Evolutionary conservation across 2,113 vertebrate genomes (phyloP), one percentile per base, ranked within the genome.

Genomic region (Vulpes lagopus): DNA sequence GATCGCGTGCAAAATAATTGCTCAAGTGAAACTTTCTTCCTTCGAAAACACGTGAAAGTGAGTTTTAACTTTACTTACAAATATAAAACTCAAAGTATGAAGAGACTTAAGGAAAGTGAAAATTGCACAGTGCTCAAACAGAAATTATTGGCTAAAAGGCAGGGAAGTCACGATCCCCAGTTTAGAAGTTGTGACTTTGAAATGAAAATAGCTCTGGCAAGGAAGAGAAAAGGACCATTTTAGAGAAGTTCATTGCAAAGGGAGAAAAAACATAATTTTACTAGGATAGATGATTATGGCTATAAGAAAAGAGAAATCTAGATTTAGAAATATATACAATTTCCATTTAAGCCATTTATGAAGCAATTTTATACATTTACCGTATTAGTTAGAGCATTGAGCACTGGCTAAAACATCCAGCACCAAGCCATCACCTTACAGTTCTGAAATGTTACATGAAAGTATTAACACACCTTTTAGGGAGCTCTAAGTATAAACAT

Each of bases 181-280:
- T 95, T 96, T 64, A 93, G 73, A 53, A 93, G 53, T 23, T 94
- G 12, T 57, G 83, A 80, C 32, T 92, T 81, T 71, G 87, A 95
- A 93, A 64, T 64, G 65, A 83, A 92, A 97, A 80, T 80, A 84
- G 8, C 22, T 83, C 69, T 84, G 84, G n/a, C 19, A 94, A 92
- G 27, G 12, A 92, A 92, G 32, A 92, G 67, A 94, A 94, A 53
- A 64, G 16, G 8, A 64, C n/a, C 79, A 53, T 30, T 94, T 73
- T 30, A 80, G 65, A 86, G 80, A 97, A 92, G 10, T 92, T 94
- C 60, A 3, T 94, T n/a, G 35, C 67, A 76, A 94, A 96, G 25
- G 64, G 89, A 89, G 80, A 60, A 93, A 86, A 82, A 86, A 53
- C 25, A 38, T 32, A 83, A 73, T 83, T 94, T 87, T 91, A 43